Evolutionary conservation across 2,113 vertebrate genomes (phyloP), one percentile per base, ranked within the genome.

Genomic region (Halichoerus grypus): DNA sequence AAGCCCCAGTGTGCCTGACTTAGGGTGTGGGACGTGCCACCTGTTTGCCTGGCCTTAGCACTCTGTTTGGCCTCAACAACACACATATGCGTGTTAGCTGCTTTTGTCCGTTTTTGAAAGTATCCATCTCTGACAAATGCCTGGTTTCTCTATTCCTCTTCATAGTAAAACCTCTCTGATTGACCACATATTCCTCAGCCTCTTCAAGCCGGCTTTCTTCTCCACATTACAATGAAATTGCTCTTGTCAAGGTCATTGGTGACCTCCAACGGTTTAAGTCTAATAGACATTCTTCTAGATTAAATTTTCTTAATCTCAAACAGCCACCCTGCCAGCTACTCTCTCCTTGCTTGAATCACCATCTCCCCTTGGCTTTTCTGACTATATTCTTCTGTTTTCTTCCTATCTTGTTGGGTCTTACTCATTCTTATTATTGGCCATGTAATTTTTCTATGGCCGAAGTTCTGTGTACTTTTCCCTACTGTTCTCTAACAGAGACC

Each of bases 221-320:
- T 90, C 49, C 22, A 67, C 15, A 63, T 86, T 57, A 24, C 16
- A 86, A 2, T 77, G 36, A 81, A 88, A 36, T 63, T 71, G 31
- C 18, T 88, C 49, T 92, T 90, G n/a, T 57, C 16, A 77, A 57
- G 9, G n/a, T 67, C n/a, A 36, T 51, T 67, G 57, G 39, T 81
- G 51, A 65, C n/a, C 72, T 92, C 65, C 24, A 16, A 4, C 55
- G 74, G 13, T 61, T 51, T 63, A 86, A 90, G 84, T 67, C 33
- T 69, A 88, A 85, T 15, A 92, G 28, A 55, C 33, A 2, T 92
- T 81, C 12, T 91, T 93, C 63, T 63, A 69, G 42, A 89, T 81
- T 81, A 86, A 96, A 86, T 97, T n/a, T 92, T 74, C 12, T 82
- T 55, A 53, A 28, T 91, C 42, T 83, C 36, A 39, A n/a, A 22